Evolutionary conservation across 2,797 vertebrate genomes (phyloP).

Genomic region (Pagetopsis macropterus): DNA sequence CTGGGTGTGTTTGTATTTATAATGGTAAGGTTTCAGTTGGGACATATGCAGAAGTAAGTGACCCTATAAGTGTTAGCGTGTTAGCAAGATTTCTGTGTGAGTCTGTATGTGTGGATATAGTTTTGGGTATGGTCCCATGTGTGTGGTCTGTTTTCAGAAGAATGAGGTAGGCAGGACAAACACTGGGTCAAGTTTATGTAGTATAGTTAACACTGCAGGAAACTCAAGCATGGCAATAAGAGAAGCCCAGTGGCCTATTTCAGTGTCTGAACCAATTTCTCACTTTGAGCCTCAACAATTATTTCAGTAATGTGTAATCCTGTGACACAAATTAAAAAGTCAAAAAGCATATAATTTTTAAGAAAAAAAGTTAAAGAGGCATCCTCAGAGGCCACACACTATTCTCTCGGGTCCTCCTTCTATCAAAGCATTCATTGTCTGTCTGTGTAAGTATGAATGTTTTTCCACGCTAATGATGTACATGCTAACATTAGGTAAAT

Average conservation of each 20-base stretch:
- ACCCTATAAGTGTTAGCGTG: constrained; percentile 4
- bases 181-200: constrained; percentile 52
- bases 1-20: constrained; percentile 48
- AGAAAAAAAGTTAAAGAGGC: constrained; percentile 14
- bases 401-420: not conserved
- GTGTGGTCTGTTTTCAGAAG: constrained; percentile 43
- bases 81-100: constrained; percentile 13
- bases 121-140: not conserved
- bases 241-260: constrained; percentile 52
- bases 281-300: constrained; percentile 26
- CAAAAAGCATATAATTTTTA: constrained; percentile 13
- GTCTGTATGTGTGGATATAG: not conserved
- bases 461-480: constrained; percentile 33
- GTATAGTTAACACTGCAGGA: constrained; percentile 57
- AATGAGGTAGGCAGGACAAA: constrained; percentile 57
- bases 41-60: constrained; percentile 27
- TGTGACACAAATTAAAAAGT: constrained; percentile 30
- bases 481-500: constrained; percentile 35
- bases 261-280: constrained; percentile 51
- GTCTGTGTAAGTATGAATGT: constrained; percentile 29
- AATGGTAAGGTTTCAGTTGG: constrained; percentile 19
- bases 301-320: constrained; percentile 41
- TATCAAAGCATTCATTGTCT: constrained; percentile 49
- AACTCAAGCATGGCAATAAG: constrained; percentile 40
- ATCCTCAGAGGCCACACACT: constrained; percentile 18